Evolutionary conservation across 2,888 invertebrate genomes (phyloP), one percentile per base, ranked within the genome.

Genomic region (Hoplodrina blanda): DNA sequence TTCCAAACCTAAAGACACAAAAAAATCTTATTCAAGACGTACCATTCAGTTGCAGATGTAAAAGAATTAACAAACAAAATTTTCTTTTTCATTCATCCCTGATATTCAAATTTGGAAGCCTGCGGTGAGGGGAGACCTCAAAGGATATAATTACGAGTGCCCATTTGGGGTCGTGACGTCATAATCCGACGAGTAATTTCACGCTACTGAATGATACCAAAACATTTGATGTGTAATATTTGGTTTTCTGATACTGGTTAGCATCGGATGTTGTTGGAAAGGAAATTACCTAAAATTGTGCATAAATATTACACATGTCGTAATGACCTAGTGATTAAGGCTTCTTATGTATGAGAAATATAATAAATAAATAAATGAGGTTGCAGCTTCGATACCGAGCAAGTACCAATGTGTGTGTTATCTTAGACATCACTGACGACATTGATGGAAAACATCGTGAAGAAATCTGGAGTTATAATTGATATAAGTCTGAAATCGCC

Each of bases 91-190:
- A 87, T 84, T 85, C 84, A 75, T 84, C 85, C 80, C 82, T 85
- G 85, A 86, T 85, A 84, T 79, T 82, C 73, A 82, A 88, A 88
- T 88, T 89, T 87, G 57, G 72, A 67, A 85, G 80, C 69, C 80
- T 68, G 69, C 52, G 73, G 78, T 72, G 78, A 79, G 69, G 86
- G 90, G 89, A 55, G 87, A 86, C 71, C 78, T 91, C 92, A 91
- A 93, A 92, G 91, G 78, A 71, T 86, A 85, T 91, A 91, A 91
- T 91, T 91, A 89, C 81, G 69, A 76, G 69, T 84, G 81, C 63
- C 72, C 81, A 68, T 82, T 78, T 76, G 65, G 81, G 79, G 80
- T 49, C 57, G 63, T 65, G 80, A 80, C 68, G 73, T 81, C 73
- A 84, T 80, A 81, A 83, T 83, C 83, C 66, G 68, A 53, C 66